Percentiles rank a stretch among this genome's conserved stretches.
These are phyloP conservation scores for Pyrgilauda ruficollis DNA, from an alignment of 2,113 vertebrate species.

Conservation along the genomic window DNA sequence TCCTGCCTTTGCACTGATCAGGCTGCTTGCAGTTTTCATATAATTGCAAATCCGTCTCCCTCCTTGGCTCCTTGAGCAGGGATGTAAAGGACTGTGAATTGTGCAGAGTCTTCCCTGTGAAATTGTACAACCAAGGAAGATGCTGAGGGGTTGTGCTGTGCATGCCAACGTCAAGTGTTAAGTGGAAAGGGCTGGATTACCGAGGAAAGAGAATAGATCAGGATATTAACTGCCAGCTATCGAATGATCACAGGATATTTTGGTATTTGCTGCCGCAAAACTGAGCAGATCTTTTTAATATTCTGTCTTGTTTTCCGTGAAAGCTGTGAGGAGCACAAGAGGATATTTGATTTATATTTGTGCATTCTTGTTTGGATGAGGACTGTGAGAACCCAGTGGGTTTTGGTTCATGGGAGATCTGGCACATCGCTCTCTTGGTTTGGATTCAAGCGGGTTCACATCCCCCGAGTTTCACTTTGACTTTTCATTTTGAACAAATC, in stretches of 20 bases:
- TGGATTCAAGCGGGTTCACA: slow-evolving; percentile 60
- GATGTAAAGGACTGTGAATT: slow-evolving; percentile 12
- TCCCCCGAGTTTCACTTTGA: slow-evolving; percentile 57
- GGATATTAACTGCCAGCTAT: slow-evolving; percentile 61
- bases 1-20: neutral
- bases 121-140: neutral
- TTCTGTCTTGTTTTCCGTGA: neutral
- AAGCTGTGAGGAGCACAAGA: neutral
- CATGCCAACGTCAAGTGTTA: neutral
- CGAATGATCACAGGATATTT: slow-evolving; percentile 52
- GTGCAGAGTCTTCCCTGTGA: neutral
- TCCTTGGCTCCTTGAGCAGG: neutral
- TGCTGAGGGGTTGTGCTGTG: neutral
- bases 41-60: slow-evolving; percentile 23
- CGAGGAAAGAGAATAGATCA: slow-evolving; percentile 38
- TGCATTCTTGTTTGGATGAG: slow-evolving; percentile 20
- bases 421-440: slow-evolving; percentile 5
- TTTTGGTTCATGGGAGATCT: slow-evolving; percentile 59
- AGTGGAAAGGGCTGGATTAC: slow-evolving; percentile 17
- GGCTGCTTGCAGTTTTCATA: neutral
- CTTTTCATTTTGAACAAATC: slow-evolving; percentile 42
- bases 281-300: slow-evolving; percentile 39
- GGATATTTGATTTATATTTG: slow-evolving; percentile 48
- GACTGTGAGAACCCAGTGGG: slow-evolving; percentile 52
- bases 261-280: slow-evolving; percentile 29